A percentile compares a stretch with the other conserved stretches of the same genome.
These are phyloP conservation scores for Rhaphigaster nebulosa DNA, from an alignment of 2,888 invertebrate species.

Conservation along the genomic window DNA sequence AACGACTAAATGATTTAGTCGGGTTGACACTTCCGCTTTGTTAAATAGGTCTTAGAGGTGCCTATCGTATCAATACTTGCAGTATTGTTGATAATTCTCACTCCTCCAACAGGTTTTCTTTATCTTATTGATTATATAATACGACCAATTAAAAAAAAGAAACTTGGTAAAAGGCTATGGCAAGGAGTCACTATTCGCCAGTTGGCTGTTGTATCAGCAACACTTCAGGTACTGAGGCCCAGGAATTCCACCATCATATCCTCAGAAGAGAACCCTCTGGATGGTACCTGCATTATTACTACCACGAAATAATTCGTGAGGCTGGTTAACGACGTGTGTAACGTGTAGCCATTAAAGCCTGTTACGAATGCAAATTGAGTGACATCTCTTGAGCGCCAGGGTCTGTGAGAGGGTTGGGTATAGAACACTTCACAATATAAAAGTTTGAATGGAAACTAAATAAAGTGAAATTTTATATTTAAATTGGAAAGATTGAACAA, in stretches of 20 bases:
- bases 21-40: too few species aligned
- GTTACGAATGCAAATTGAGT: conserved; percentile 14
- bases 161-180: too few species aligned
- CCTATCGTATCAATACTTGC: too few species aligned
- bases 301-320: conserved; percentile 1
- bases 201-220: neutral
- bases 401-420: neutral
- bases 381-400: neutral
- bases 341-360: neutral
- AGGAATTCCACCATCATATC: neutral
- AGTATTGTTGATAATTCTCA: too few species aligned
- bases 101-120: too few species aligned
- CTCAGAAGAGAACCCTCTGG: neutral
- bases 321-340: neutral
- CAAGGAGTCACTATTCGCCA: neutral
- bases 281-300: neutral
- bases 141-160: too few species aligned
- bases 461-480: neutral
- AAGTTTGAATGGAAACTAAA: neutral
- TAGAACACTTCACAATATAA: neutral
- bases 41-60: too few species aligned
- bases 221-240: neutral
- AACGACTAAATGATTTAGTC: too few species aligned
- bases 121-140: too few species aligned
- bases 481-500: too few species aligned